Percentiles rank a stretch among this genome's conserved stretches.
phyloP scores from a whole-genome alignment of 2,113 vertebrate species.

The Morone saxatilis region DNA sequence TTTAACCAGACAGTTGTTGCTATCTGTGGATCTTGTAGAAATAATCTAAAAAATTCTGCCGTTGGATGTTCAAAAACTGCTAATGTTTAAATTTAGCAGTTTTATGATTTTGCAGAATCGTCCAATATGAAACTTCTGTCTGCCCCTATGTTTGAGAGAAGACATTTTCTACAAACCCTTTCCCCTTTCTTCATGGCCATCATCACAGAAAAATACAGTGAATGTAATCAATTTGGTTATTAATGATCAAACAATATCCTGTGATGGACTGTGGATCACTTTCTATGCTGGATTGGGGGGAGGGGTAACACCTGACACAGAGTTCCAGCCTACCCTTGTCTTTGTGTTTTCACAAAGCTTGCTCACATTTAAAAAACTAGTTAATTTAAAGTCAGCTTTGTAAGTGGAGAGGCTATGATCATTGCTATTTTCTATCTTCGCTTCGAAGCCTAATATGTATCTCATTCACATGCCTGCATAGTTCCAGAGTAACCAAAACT shows the following conservation, averaged over 20 bases:
- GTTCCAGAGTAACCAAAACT: conserved; percentile 18
- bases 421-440: conserved; percentile 16
- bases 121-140: neutral
- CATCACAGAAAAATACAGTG: neutral
- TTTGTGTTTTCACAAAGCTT: neutral
- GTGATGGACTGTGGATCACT: neutral
- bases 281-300: neutral
- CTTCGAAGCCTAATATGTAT: neutral
- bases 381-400: neutral
- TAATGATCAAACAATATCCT: neutral
- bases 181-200: neutral
- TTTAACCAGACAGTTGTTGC: no score
- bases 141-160: neutral
- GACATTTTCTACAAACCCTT: neutral
- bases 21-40: no score
- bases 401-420: conserved; percentile 6
- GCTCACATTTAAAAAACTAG: neutral
- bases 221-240: neutral
- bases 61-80: no score
- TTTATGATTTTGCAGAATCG: neutral
- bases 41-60: neutral
- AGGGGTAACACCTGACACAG: neutral
- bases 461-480: conserved; percentile 2
- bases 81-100: neutral
- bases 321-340: neutral